These are phyloP conservation scores for Ctenosaura bakeri DNA, from an alignment of 2,797 vertebrate species.

Conservation along the genomic window DNA sequence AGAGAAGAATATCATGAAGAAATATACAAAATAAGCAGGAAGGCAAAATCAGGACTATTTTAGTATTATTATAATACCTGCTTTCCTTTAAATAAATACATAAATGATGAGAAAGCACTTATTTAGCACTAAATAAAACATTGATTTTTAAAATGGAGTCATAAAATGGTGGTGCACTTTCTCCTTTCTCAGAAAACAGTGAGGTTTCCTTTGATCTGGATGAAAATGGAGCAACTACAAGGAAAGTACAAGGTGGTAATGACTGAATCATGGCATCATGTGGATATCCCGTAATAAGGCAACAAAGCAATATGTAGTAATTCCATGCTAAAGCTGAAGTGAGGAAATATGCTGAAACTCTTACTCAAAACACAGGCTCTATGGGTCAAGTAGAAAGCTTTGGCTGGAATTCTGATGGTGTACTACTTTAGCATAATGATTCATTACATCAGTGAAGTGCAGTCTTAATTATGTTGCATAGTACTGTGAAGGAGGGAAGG, in stretches of 20 bases:
- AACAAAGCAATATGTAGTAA: not conserved
- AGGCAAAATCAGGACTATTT: not conserved
- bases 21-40: conserved; percentile 6
- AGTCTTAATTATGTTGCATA: too few relatives aligned
- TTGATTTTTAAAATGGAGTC: too few relatives aligned
- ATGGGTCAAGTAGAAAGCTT: not conserved
- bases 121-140: too few relatives aligned
- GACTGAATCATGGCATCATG: not conserved
- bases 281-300: not conserved
- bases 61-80: not conserved
- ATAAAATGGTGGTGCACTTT: too few relatives aligned
- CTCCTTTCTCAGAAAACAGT: too few relatives aligned
- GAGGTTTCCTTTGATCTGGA: too few relatives aligned
- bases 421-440: too few relatives aligned
- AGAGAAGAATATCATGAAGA: not conserved
- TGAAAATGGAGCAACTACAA: not conserved
- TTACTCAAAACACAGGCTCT: not conserved
- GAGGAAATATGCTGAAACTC: not conserved
- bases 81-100: too few relatives aligned
- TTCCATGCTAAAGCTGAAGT: not conserved
- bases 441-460: too few relatives aligned
- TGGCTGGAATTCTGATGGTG: not conserved
- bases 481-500: too few relatives aligned
- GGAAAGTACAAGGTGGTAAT: not conserved
- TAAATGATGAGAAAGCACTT: too few relatives aligned